Conservation (phyloP, 1,140 invertebrate species). For the Drosophila orena region DNA sequence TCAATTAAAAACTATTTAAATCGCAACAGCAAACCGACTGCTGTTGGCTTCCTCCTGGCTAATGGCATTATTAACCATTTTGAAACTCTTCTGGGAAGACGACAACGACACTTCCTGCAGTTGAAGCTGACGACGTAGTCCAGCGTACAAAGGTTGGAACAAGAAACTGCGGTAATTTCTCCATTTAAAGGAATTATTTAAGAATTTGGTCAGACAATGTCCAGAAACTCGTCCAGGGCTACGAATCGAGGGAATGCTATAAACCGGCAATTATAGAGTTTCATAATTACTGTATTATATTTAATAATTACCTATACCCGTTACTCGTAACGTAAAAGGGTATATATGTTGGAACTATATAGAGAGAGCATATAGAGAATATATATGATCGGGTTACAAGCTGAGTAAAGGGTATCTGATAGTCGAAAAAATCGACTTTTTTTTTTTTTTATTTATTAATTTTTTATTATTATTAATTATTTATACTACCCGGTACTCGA, state of each 20-base stretch:
- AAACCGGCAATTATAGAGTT: constrained; percentile 4
- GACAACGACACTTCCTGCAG: neutral
- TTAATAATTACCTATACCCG: too few relatives aligned
- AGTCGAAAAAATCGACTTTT: neutral
- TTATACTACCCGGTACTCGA: too few relatives aligned
- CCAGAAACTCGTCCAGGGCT: constrained; percentile 14
- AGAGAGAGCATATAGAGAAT: too few relatives aligned
- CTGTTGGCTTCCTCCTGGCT: constrained; percentile 21
- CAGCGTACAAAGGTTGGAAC: too few relatives aligned
- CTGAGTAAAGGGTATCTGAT: too few relatives aligned
- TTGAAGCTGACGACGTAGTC: too few relatives aligned
- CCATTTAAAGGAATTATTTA: neutral
- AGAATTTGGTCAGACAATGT: neutral
- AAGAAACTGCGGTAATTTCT: too few relatives aligned
- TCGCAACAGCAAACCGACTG: constrained; percentile 19
- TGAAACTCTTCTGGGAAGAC: constrained; percentile 20
- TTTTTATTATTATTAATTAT: too few relatives aligned
- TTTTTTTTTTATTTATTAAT: too few relatives aligned
- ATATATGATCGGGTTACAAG: too few relatives aligned
- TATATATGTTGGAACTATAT: too few relatives aligned
- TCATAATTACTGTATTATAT: constrained; percentile 7
- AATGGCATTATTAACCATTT: constrained; percentile 7
- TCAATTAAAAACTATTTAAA: constrained; percentile 74
- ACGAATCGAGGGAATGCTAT: constrained; percentile 1
- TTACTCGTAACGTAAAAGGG: too few relatives aligned